Base-by-base conservation (phyloP, 2,888 invertebrate species). In the Meliscaeva auricollis region DNA sequence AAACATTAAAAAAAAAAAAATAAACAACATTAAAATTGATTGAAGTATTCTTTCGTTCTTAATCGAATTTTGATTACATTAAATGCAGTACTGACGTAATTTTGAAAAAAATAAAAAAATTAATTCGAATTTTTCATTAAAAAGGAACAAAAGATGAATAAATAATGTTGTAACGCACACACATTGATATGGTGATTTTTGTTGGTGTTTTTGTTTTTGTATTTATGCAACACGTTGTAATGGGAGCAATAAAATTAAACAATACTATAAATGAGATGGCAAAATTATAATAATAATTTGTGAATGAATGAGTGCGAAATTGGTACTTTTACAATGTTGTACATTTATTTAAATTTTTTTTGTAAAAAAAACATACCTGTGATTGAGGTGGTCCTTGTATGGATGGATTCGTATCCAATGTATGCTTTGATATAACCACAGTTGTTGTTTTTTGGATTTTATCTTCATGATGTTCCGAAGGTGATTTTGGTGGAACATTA, bases 351-450 rank as follows among this genome's bases (percentile, higher is more conserved):
- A 26, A 32, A 46, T 58, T 6, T 56, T 41, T 41, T 32, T 30
- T 20, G 13, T 41, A 30, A 11, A 32, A 44, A 9, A 44, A 17
- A 94, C 94, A 93, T 91, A 94, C 94, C 91, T 90, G 89, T 79
- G 90, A 88, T 83, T 90, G 89, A 64, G 90, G 87, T 72, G 90
- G 89, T 22, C 89, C 89, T 74, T 89, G 89, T 70, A 90, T 89
- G 64, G 90, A 88, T 46, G 91, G 91, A 89, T 92, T 91, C 80
- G 92, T 92, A 88, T 96, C 97, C 89, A 97, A 93, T 76, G 97
- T 97, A 92, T 98, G 98, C 92, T 97, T 97, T 92, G 97, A 97
- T 97, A 98, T 97, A 76, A 98, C 97, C 89, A 98, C 96, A 11
- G 97, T 98, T 87, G 98, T 98, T 77, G 97, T 98, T 93, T 98